Base-by-base conservation (phyloP, 2,888 invertebrate species). In the Sphaerophoria taeniata region DNA sequence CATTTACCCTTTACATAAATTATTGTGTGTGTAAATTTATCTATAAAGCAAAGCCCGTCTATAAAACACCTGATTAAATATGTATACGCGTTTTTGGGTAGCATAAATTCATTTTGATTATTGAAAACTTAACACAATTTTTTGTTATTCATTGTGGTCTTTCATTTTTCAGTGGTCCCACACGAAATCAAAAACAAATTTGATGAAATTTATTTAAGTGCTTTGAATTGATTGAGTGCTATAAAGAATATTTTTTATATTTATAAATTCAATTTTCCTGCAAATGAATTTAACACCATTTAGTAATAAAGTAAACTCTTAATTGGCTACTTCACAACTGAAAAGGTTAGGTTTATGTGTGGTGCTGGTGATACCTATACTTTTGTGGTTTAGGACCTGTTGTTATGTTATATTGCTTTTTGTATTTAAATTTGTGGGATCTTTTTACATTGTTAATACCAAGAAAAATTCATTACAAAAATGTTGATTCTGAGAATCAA, bases 1-100 rank as follows among this genome's bases (percentile, higher is more conserved):
- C 24, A 24, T 24, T 24, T 24, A 24, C 24, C 24, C 24, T 24
- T 24, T 24, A 24, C 24, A 24, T 2, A 24, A 24, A 24, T 24
- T 24, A 24, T 24, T 24, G 24, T 24, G 24, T 24, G 2, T 24
- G 24, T 24, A 24, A 24, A 24, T 24, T 24, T 24, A 24, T 24
- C 24, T 24, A 24, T 24, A 24, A 24, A 24, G 2, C 24, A 24
- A 24, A 24, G 24, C 24, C 24, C 24, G 24, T 2, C 24, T 24
- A 24, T 24, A 65, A 14, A 65, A 34, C 34, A 36, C 49, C 16
- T 65, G 11, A 65, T 34, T 34, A 65, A 43, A 11, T 43, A 43
- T 43, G 9, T 43, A 49, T 31, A 61, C 12, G 14, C 34, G 63
- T 34, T n/a, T 43, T 16, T 39, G 39, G 39, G 11, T 43, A 11